Conservation (phyloP, 2,797 vertebrate genomes). For the Pangasius sanitwongsei region DNA sequence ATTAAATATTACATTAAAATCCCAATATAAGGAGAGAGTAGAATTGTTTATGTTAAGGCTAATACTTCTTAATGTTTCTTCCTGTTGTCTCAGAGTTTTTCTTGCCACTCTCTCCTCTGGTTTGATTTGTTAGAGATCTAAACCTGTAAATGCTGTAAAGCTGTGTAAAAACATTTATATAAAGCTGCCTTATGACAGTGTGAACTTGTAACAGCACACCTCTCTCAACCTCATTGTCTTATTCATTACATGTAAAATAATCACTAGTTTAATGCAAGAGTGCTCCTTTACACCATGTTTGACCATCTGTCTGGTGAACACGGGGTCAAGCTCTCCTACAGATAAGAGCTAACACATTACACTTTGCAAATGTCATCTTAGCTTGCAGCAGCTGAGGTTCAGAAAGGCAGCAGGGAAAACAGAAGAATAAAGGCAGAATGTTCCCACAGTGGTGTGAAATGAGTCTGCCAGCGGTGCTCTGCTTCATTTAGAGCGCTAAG, state of each 20-base stretch:
- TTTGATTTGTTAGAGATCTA: too few relatives aligned
- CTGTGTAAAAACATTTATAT: not conserved
- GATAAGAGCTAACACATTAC: not conserved
- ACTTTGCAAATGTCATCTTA: not conserved
- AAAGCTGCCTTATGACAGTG: not conserved
- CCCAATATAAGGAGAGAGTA: not conserved
- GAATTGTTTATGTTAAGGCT: not conserved
- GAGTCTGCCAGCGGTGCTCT: constrained; percentile 19
- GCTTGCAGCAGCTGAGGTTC: not conserved
- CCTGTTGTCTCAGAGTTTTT: not conserved
- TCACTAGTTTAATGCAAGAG: not conserved
- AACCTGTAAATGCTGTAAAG: not conserved
- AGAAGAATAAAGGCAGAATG: not conserved
- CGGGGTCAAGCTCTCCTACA: not conserved
- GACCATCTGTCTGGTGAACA: not conserved
- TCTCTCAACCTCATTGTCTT: not conserved
- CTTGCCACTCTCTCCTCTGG: not conserved
- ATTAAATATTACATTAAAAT: not conserved
- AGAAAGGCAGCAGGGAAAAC: not conserved
- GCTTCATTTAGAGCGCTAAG: constrained; percentile 33
- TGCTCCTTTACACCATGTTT: not conserved
- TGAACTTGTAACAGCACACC: not conserved
- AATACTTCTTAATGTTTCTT: not conserved
- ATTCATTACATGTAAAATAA: not conserved
- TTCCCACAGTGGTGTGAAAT: constrained; percentile 6